Evolutionary conservation across 92 coral and sea anemone species (phyloP).

Genomic region (Actinernus sp.): DNA sequence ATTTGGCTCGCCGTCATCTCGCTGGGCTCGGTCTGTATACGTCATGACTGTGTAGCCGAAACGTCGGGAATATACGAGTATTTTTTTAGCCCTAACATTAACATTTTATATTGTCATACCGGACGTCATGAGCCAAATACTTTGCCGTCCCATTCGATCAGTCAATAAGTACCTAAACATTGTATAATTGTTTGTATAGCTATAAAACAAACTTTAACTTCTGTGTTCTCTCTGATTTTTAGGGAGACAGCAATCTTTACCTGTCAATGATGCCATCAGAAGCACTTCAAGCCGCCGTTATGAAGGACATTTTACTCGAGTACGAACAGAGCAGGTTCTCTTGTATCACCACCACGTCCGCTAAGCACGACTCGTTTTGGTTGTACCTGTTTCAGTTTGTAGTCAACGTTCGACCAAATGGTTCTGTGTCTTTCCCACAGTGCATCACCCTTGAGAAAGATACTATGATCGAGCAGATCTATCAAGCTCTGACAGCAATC

Average conservation of each 20-base stretch:
- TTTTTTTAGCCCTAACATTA: too few species aligned
- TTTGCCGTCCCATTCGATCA: too few species aligned
- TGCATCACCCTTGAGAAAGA: conserved; percentile 43
- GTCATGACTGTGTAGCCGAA: too few species aligned
- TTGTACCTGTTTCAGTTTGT: conserved; percentile 45
- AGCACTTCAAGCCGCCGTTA: conserved; percentile 53
- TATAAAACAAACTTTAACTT: not conserved
- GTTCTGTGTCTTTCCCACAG: conserved; percentile 25
- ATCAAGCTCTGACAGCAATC: conserved; percentile 61
- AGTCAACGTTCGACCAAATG: conserved; percentile 7
- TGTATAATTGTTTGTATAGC: not conserved
- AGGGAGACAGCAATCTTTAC: conserved; percentile 37
- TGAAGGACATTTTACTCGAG: conserved; percentile 65
- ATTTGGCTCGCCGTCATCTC: too few species aligned
- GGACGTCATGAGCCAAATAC: too few species aligned
- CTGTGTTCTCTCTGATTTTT: not conserved
- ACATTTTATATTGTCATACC: too few species aligned
- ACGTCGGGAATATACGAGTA: too few species aligned
- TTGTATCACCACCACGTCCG: conserved; percentile 67
- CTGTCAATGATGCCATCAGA: conserved; percentile 69
- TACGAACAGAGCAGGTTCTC: conserved; percentile 70
- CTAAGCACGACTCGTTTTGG: conserved; percentile 62
- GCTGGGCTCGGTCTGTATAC: too few species aligned
- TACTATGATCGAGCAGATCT: conserved; percentile 36
- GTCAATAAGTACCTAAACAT: too few species aligned